Percentiles rank a stretch among this genome's conserved stretches.
These are phyloP conservation scores for Phyto melanocephala DNA, from an alignment of 2,888 invertebrate species.

Conservation along the genomic window DNA sequence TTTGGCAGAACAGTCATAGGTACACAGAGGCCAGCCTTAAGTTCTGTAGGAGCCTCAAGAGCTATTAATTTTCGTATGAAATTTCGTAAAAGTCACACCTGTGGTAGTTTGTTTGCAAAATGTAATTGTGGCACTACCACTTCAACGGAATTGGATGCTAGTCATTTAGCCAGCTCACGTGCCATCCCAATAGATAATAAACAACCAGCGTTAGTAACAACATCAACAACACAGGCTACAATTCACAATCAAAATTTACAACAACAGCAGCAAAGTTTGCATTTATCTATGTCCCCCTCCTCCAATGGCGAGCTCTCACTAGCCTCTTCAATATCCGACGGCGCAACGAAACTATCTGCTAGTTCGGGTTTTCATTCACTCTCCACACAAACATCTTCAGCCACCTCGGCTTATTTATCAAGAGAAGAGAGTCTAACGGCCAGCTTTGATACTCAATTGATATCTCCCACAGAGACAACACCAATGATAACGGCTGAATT, in stretches of 20 bases:
- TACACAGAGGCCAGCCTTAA: conserved; percentile 47
- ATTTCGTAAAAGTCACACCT: conserved; percentile 74
- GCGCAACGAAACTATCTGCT: conserved; percentile 38
- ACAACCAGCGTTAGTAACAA: not conserved
- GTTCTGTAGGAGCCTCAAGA: conserved; percentile 64
- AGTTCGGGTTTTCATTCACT: conserved; percentile 66
- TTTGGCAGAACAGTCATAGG: not conserved
- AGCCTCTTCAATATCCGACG: conserved; percentile 56
- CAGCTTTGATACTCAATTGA: conserved; percentile 63
- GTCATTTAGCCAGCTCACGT: conserved; percentile 45
- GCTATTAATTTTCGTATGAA: conserved; percentile 69
- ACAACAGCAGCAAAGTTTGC: conserved; percentile 34
- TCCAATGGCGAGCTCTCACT: conserved; percentile 60
- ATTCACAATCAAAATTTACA: conserved; percentile 42
- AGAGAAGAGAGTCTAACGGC: conserved; percentile 67
- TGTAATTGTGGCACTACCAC: conserved; percentile 70
- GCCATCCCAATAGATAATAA: conserved; percentile 48
- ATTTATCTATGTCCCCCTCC: conserved; percentile 59
- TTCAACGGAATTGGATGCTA: conserved; percentile 47
- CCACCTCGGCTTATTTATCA: conserved; percentile 67
- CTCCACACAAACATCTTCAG: conserved; percentile 67
- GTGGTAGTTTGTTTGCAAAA: conserved; percentile 75
- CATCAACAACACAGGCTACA: conserved; percentile 38
- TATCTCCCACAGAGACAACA: conserved; percentile 48
- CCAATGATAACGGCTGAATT: conserved; percentile 19